Evolutionary conservation across 2,797 vertebrate species (phyloP), one percentile per base, ranked within the genome.

Genomic region (Muscicapa comitata): DNA sequence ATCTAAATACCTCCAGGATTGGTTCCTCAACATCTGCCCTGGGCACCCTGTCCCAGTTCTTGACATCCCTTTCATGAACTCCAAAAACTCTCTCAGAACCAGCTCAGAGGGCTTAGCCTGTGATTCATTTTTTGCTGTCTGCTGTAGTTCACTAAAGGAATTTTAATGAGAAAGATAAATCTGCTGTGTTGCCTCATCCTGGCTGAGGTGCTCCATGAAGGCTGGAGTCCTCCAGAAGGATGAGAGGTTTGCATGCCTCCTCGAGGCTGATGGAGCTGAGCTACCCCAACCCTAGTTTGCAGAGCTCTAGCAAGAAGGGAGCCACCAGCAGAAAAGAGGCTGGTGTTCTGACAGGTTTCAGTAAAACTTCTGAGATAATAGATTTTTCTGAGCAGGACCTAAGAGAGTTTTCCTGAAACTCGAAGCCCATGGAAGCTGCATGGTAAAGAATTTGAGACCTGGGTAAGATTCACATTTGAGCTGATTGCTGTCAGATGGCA

Each of bases 161-260:
- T 8, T 28, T 43, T 31, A 80, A 17, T n/a, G 43, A 77, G 4
- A 10, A 84, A 77, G 5, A 38, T 10, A 38, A 57, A 72, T 7
- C 6, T 59, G 3, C 29, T 61, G 7, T 5, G 4, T 40, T 73
- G 11, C 11, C 18, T 21, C 40, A 14, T 37, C 17, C 25, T n/a
- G 21, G 8, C 14, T 59, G 21, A 37, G 38, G 13, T 55, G 31
- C 7, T 38, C 24, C 17, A 51, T 3, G 1, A 37, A 58, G 40
- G 15, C 9, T 71, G 21, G 31, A 59, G 24, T 50, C 4, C 18
- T 51, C 9, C n/a, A 62, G 45, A 58, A 75, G 24, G 7, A 65
- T 11, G 19, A 13, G 7, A 65, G 7, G 3, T 55, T 20, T 4
- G 1, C 29, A 10, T 20, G 4, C 3, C 10, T 48, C 19, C 33